phyloP scores from a whole-genome alignment of 2,797 vertebrate species.

The Parauchenoglanis punctatus region DNA sequence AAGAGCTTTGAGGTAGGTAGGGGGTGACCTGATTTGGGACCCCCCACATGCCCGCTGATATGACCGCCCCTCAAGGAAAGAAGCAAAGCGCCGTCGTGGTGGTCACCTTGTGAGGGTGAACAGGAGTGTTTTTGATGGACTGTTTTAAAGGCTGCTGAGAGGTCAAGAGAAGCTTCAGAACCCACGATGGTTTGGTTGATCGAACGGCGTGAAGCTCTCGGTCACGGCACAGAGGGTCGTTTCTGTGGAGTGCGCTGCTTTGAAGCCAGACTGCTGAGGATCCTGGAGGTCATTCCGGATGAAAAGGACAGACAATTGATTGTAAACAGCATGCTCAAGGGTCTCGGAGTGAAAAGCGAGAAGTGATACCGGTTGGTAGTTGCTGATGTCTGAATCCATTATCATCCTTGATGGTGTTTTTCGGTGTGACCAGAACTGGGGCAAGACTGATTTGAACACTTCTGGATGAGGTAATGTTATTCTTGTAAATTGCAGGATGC shows the following conservation, averaged over 20 bases:
- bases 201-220: background rate
- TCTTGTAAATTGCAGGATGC: background rate
- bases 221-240: background rate
- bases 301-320: background rate
- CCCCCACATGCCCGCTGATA: background rate
- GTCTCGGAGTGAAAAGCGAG: background rate
- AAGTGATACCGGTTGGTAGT: background rate
- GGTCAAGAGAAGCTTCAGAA: constrained; percentile 13
- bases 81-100: background rate
- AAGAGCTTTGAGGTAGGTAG: background rate
- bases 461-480: background rate
- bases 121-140: background rate
- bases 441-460: background rate
- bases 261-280: background rate
- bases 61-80: background rate
- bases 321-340: background rate
- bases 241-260: background rate
- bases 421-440: background rate
- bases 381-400: background rate
- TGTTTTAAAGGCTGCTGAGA: background rate
- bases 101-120: background rate
- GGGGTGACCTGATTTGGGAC: background rate
- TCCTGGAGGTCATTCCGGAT: constrained; percentile 10
- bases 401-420: background rate
- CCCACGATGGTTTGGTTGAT: background rate